Conservation (phyloP, 2,113 vertebrate genomes). For the Hirundichthys speculiger region DNA sequence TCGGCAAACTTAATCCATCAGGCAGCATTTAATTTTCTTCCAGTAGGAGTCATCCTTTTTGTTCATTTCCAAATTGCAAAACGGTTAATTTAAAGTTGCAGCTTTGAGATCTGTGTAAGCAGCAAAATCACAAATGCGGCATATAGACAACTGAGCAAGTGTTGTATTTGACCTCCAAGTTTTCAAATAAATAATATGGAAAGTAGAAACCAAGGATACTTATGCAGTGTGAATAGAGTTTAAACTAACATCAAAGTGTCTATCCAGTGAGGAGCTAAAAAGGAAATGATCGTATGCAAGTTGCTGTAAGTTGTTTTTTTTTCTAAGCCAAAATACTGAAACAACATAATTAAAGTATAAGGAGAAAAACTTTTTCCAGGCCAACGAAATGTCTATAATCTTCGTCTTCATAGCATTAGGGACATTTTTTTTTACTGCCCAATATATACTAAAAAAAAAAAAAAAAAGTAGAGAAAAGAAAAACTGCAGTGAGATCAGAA, state of each 20-base stretch:
- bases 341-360: neutral
- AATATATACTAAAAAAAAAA: conserved; percentile 32
- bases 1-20: conserved; percentile 58
- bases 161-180: neutral
- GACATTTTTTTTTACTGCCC: conserved; percentile 44
- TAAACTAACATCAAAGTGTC: no score
- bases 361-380: neutral
- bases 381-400: conserved; percentile 8
- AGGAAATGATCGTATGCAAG: no score
- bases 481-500: conserved; percentile 56
- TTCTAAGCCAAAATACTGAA: conserved; percentile 4
- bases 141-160: neutral
- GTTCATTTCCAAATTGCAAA: conserved; percentile 10
- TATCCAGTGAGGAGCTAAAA: no score
- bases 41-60: conserved; percentile 21
- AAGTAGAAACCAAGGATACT: no score
- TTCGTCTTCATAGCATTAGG: conserved; percentile 34
- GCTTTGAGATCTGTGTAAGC: conserved; percentile 12
- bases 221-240: no score
- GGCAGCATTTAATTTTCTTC: conserved; percentile 34
- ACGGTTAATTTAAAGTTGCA: conserved; percentile 16
- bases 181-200: no score
- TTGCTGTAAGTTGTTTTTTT: no score
- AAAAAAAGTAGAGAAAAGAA: conserved; percentile 31
- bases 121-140: neutral